A percentile compares a stretch with the other conserved stretches of the same genome.
phyloP scores from a whole-genome alignment of 2,113 vertebrate genomes.

The Amblyornis subalaris region DNA sequence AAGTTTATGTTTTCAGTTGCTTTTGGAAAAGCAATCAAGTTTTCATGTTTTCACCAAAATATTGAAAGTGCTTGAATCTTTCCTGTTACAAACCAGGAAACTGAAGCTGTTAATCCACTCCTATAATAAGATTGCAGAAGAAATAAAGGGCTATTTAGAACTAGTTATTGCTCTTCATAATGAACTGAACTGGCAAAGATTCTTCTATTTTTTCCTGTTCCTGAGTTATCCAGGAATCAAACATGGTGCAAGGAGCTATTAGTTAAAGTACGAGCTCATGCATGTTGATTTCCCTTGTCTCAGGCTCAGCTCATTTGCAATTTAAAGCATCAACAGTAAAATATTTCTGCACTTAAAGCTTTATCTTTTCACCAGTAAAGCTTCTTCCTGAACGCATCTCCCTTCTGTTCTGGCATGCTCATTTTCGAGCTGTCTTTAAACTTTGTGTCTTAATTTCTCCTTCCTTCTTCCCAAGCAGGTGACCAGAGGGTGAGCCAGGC shows the following conservation, averaged over 20 bases:
- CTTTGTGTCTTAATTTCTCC: neutral
- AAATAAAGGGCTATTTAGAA: neutral
- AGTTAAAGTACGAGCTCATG: neutral
- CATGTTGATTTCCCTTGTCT: neutral
- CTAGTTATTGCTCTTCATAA: neutral
- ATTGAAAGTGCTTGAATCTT: neutral
- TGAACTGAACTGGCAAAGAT: neutral
- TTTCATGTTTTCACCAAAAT: conserved; percentile 11
- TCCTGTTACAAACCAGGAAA: neutral
- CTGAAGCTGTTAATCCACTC: neutral
- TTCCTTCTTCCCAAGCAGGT: neutral
- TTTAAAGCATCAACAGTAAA: neutral
- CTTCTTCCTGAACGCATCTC: neutral
- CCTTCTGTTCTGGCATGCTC: neutral
- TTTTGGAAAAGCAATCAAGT: conserved; percentile 8
- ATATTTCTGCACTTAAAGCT: neutral
- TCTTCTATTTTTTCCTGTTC: neutral
- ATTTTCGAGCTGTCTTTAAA: neutral
- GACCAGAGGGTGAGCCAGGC: neutral
- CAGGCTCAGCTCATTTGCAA: neutral
- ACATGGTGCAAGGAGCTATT: neutral
- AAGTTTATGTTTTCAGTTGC: neutral
- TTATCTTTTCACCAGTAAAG: neutral
- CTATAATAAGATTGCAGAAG: neutral
- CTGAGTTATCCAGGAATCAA: neutral